These are phyloP conservation scores for Neodiprion pinetum DNA, from an alignment of 1,140 invertebrate genomes.

Conservation along the genomic window DNA sequence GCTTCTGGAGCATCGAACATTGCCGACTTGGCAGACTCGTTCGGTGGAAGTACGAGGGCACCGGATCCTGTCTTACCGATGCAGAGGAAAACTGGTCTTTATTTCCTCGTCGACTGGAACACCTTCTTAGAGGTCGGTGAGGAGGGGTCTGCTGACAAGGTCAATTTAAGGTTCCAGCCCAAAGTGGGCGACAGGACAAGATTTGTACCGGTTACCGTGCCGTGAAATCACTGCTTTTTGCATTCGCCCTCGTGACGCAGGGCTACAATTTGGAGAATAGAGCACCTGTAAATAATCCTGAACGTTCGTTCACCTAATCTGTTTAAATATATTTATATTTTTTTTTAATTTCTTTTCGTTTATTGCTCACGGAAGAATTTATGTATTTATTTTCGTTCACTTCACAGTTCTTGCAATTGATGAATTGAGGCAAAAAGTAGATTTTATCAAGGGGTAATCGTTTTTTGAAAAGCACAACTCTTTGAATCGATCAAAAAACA, in stretches of 20 bases:
- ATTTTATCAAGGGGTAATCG: too few relatives aligned
- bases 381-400: too few relatives aligned
- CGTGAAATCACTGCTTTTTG: conserved; percentile 48
- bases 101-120: conserved; percentile 86
- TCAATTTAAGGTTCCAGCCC: conserved; percentile 79
- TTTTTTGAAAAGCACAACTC: too few relatives aligned
- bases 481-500: too few relatives aligned
- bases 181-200: conserved; percentile 79
- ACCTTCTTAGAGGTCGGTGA: conserved; percentile 81
- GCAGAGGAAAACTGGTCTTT: conserved; percentile 76
- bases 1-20: conserved; percentile 56
- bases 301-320: background rate
- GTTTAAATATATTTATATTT: background rate
- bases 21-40: conserved; percentile 77
- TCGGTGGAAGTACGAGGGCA: conserved; percentile 67
- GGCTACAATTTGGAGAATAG: background rate
- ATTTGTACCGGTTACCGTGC: conserved; percentile 75
- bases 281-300: too few relatives aligned
- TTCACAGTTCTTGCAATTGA: too few relatives aligned
- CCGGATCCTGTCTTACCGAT: conserved; percentile 68
- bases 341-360: background rate
- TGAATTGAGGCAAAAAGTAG: too few relatives aligned
- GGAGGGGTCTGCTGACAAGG: conserved; percentile 72
- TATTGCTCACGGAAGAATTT: too few relatives aligned
- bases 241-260: background rate